Conservation (phyloP, 2,888 invertebrate species). For the Axea sp. region DNA sequence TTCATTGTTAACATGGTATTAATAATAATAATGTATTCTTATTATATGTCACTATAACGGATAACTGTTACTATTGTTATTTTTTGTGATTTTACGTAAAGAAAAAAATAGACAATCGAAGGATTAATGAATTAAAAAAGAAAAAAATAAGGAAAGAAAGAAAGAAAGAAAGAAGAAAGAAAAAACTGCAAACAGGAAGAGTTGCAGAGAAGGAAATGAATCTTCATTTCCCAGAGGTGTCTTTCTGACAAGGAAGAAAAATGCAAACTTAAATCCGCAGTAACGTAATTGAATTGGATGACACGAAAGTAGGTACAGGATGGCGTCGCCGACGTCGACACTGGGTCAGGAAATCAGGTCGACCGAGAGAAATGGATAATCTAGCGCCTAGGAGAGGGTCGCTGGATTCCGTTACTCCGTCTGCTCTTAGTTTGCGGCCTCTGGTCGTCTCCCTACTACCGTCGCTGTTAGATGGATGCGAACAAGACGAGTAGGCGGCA, state of each 20-base stretch:
- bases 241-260: slow-evolving; percentile 64
- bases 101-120: too few relatives aligned
- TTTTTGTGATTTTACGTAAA: too few relatives aligned
- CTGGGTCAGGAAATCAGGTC: slow-evolving; percentile 63
- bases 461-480: slow-evolving; percentile 41
- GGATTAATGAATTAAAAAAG: too few relatives aligned
- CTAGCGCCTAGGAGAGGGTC: slow-evolving; percentile 29
- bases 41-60: too few relatives aligned
- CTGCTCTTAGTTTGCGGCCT: slow-evolving; percentile 52
- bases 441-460: slow-evolving; percentile 24
- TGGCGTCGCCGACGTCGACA: slow-evolving; percentile 58
- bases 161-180: too few relatives aligned
- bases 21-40: too few relatives aligned
- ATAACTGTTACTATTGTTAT: too few relatives aligned
- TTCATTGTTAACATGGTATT: too few relatives aligned
- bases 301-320: slow-evolving; percentile 41
- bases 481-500: slow-evolving; percentile 63
- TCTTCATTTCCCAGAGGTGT: slow-evolving; percentile 64
- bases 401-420: slow-evolving; percentile 52
- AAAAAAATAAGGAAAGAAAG: too few relatives aligned
- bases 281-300: slow-evolving; percentile 63
- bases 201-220: slow-evolving; percentile 71
- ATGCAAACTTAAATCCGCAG: slow-evolving; percentile 64
- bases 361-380: slow-evolving; percentile 58
- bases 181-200: slow-evolving; percentile 53